Percentiles rank a stretch among this genome's conserved stretches.
These are phyloP conservation scores for Marisa cornuarietis DNA, from an alignment of 1,140 invertebrate genomes.

Conservation along the genomic window DNA sequence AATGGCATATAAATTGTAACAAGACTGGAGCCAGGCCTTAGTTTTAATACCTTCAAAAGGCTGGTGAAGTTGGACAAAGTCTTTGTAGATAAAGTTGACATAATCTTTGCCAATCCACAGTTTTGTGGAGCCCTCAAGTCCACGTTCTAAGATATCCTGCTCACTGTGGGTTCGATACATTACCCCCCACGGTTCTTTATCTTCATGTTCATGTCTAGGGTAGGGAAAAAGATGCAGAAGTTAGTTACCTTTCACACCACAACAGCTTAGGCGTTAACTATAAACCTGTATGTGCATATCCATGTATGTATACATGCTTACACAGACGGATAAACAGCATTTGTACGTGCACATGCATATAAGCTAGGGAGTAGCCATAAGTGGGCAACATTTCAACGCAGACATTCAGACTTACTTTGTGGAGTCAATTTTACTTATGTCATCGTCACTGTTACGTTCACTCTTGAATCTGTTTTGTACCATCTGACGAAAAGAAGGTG, in stretches of 20 bases:
- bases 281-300: not conserved
- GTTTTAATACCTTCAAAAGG: slow-evolving; percentile 81
- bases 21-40: not conserved
- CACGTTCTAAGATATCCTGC: slow-evolving; percentile 44
- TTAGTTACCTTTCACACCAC: slow-evolving; percentile 1
- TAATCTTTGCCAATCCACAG: slow-evolving; percentile 99
- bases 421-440: not conserved
- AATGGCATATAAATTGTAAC: not conserved
- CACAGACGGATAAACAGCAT: too few relatives aligned
- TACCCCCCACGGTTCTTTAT: not conserved
- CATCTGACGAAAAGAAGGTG: slow-evolving; percentile 5
- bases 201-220: not conserved
- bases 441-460: slow-evolving; percentile 11
- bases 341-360: too few relatives aligned
- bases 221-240: too few relatives aligned
- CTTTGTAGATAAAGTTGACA: slow-evolving; percentile 97
- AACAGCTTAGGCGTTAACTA: slow-evolving; percentile 9
- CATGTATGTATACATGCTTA: too few relatives aligned
- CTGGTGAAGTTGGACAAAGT: slow-evolving; percentile 84
- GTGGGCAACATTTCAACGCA: too few relatives aligned
- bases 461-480: slow-evolving; percentile 9
- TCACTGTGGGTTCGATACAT: slow-evolving; percentile 47
- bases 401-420: not conserved
- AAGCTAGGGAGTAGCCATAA: too few relatives aligned
- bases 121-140: slow-evolving; percentile 70